phyloP scores from a whole-genome alignment of 2,113 vertebrate species.

The rat (Rattus norvegicus) region GRCr8 NC_086026.1:41051001-41051500 shows the following conservation, averaged over 20 bases:
- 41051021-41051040: slow-evolving; percentile 52
- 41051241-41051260: background rate
- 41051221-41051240: no score
- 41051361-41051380: background rate
- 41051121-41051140: background rate
- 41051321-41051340: background rate
- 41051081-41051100: background rate
- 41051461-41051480: background rate
- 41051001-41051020: slow-evolving; percentile 42
- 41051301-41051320: background rate
- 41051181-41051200: background rate
- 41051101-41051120: background rate
- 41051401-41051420: background rate
- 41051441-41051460: background rate
- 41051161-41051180: background rate
- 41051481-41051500: fast-evolving
- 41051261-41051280: background rate
- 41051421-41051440: background rate
- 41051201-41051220: background rate
- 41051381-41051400: background rate
- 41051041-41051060: background rate
- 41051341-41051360: background rate
- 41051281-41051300: background rate
- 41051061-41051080: background rate
- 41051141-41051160: background rate